A percentile compares a stretch with the other conserved stretches of the same genome.
Conservation (phyloP, 2,113 vertebrate genomes). For the Heteronetta atricapilla region DNA sequence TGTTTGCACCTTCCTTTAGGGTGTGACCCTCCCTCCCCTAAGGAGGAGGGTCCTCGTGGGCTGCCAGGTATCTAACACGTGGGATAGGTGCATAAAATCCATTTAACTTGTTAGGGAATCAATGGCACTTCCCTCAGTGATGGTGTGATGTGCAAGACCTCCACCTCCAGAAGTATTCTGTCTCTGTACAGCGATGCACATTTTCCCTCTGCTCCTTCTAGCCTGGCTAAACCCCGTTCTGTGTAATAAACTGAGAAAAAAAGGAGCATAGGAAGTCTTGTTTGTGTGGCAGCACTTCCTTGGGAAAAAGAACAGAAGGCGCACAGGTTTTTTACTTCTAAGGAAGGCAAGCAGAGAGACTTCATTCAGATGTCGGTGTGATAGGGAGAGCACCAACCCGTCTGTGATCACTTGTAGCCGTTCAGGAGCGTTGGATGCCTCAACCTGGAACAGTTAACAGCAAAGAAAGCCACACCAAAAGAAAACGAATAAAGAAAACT, state of each 20-base stretch:
- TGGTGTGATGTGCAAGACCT: not conserved
- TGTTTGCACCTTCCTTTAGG: not conserved
- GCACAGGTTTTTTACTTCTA: fast-evolving
- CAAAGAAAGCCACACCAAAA: not conserved
- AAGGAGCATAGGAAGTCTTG: not conserved
- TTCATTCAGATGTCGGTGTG: not conserved
- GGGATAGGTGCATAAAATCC: constrained; percentile 41
- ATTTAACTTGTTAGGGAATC: constrained; percentile 50
- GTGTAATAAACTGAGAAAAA: not conserved
- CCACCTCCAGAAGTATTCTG: not conserved
- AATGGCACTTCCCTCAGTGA: not conserved
- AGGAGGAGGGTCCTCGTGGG: not conserved
- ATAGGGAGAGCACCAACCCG: not conserved
- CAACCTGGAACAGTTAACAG: not conserved
- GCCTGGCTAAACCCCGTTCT: not conserved
- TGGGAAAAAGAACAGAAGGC: not conserved
- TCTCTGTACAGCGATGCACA: not conserved
- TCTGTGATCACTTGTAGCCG: not conserved
- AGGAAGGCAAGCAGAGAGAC: not conserved
- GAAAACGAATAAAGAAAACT: fast-evolving
- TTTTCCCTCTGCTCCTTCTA: not conserved
- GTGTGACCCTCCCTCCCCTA: not conserved
- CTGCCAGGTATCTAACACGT: constrained; percentile 12
- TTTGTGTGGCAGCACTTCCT: not conserved
- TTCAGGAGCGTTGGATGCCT: fast-evolving